Evolutionary conservation across 2,113 vertebrate species (phyloP), one percentile per base, ranked within the genome.

Genomic region (Penelope pileata): DNA sequence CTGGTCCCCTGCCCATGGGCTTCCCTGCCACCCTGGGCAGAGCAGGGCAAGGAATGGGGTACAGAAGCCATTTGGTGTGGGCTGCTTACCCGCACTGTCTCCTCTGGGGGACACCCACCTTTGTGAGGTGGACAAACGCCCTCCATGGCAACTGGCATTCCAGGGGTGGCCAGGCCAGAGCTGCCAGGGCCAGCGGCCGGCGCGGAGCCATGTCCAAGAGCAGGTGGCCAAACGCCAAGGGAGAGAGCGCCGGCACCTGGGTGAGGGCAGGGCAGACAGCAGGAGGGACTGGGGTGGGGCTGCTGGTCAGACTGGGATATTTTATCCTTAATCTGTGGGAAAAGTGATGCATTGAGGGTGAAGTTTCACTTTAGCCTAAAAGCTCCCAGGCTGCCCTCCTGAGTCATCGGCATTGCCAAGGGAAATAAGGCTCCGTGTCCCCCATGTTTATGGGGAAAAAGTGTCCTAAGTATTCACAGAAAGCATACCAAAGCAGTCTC

Each of bases 141-240:
- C 10, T 4, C 74, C 68, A 12, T 83, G 78, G 78, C 78, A 81
- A 90, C 81, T 24, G 10, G 27, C 9, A 16, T 54, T 54, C 22
- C 15, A 17, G 14, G 9, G 12, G 16, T 18, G 21, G 12, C 9
- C 4, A 2, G 29, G 22, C 13, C 43, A 32, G 59, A 34, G 54
- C 12, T 10, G 59, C 50, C 6, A 7, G 8, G 51, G 36, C 21
- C 29, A 11, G 19, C 22, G 12, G 7, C 63, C 2, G 2, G 27
- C 9, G 7, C 14, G 6, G 8, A 63, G 75, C 64, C 70, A 98
- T 98, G 98, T 68, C 97, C 16, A 98, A 98, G 97, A 93, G 96
- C 58, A 91, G 93, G 56, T 64, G 76, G 6, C 63, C 34, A 67
- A 96, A 96, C 12, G 91, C 58, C 30, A 72, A 92, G 43, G 66